Conservation (phyloP, 2,797 vertebrate species). For the Capromys pilorides region DNA sequence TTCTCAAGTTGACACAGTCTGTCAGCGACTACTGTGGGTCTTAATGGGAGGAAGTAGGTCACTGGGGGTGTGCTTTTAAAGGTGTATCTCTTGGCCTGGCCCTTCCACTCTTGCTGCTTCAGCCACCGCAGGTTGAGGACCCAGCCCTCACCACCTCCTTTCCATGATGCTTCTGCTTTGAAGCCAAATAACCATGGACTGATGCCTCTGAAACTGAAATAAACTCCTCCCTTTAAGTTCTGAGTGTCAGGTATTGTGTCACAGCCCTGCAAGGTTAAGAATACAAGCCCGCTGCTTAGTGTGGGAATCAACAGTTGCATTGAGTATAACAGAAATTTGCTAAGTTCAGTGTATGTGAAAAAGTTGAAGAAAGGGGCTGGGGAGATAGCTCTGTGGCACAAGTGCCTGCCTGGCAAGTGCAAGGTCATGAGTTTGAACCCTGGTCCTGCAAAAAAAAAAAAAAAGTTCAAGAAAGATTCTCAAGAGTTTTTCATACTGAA, state of each 20-base stretch:
- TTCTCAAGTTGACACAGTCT: too few relatives aligned
- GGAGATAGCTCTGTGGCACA: too few relatives aligned
- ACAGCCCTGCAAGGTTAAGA: neutral
- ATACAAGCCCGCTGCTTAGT: neutral
- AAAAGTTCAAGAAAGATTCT: slow-evolving; percentile 38
- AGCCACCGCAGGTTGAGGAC: neutral
- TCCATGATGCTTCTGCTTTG: neutral
- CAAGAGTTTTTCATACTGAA: neutral
- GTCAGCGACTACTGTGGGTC: too few relatives aligned
- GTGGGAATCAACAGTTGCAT: neutral
- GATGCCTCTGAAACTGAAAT: neutral
- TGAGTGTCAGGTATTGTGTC: neutral
- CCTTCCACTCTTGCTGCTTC: neutral
- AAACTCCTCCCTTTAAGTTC: neutral
- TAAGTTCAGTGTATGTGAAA: neutral
- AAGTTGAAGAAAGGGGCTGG: slow-evolving; percentile 20
- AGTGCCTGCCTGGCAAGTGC: too few relatives aligned
- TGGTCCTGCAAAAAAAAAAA: too few relatives aligned
- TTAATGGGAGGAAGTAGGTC: neutral
- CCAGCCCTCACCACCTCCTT: neutral
- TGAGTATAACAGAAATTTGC: neutral
- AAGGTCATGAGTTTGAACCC: too few relatives aligned
- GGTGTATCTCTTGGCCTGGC: neutral
- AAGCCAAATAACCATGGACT: neutral
- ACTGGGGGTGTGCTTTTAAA: neutral